Evolutionary conservation across 2,113 vertebrate species (phyloP).

Genomic region (Tupaia chinensis): DNA sequence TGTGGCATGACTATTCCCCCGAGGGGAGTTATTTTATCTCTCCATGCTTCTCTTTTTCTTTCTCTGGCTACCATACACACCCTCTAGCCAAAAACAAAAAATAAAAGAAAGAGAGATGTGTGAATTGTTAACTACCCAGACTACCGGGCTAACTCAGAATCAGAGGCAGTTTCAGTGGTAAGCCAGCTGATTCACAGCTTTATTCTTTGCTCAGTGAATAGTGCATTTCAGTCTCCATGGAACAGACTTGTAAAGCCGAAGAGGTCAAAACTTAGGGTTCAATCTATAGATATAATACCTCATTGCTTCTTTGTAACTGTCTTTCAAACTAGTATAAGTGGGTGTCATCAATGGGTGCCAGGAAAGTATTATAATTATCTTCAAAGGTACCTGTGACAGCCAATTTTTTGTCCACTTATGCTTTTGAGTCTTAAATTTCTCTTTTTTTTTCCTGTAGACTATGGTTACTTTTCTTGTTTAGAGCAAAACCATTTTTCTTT

Average conservation of each 20-base stretch:
- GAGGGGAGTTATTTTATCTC: no score
- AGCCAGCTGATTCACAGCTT: neutral
- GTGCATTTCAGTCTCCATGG: neutral
- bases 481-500: constrained; percentile 4
- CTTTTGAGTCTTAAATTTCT: constrained; percentile 14
- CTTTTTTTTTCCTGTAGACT: neutral
- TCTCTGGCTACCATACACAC: no score
- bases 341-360: neutral
- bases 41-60: no score
- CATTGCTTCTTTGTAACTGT: constrained; percentile 10
- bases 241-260: neutral
- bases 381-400: neutral
- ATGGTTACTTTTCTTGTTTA: neutral
- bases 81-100: no score
- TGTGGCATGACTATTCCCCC: no score
- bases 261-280: neutral
- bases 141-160: neutral
- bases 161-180: neutral
- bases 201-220: constrained; percentile 24
- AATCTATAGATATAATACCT: neutral
- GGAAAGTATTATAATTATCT: neutral
- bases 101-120: neutral
- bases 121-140: neutral
- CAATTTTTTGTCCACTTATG: neutral
- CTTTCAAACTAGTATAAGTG: neutral